A percentile compares a stretch with the other conserved stretches of the same genome.
These are phyloP conservation scores for Anabas testudineus DNA, from an alignment of 2,797 vertebrate genomes.

Conservation along the genomic window DNA sequence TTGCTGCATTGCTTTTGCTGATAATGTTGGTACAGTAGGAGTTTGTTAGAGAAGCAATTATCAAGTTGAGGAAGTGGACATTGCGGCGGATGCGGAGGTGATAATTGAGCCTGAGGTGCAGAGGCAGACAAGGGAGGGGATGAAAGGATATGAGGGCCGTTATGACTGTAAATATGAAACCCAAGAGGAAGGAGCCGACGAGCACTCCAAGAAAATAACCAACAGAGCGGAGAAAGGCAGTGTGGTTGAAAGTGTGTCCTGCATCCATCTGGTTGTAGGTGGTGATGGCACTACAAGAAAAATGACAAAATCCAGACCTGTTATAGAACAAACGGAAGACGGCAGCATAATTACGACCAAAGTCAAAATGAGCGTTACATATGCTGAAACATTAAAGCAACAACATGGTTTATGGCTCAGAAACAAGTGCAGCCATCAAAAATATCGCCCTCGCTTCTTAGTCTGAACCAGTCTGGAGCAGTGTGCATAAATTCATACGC, in stretches of 20 bases:
- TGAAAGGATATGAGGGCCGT: slow-evolving; percentile 91
- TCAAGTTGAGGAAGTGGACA: slow-evolving; percentile 62
- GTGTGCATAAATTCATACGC: slow-evolving; percentile 51
- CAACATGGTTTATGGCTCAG: slow-evolving; percentile 37
- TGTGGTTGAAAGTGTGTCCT: slow-evolving; percentile 80
- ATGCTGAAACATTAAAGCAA: slow-evolving; percentile 36
- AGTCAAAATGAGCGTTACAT: slow-evolving; percentile 23
- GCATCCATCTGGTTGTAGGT: slow-evolving; percentile 85
- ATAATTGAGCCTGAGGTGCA: slow-evolving; percentile 73
- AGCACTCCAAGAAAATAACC: slow-evolving; percentile 89
- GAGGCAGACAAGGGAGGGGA: slow-evolving; percentile 36
- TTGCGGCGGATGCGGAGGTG: slow-evolving; percentile 69
- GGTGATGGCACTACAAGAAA: slow-evolving; percentile 85
- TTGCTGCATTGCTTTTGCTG: slow-evolving; percentile 55
- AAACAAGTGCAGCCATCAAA: slow-evolving; percentile 53
- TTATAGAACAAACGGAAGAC: slow-evolving; percentile 4
- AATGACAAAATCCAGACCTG: slow-evolving; percentile 1
- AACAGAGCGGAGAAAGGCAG: slow-evolving; percentile 85
- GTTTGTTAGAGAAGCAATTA: slow-evolving; percentile 70
- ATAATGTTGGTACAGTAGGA: slow-evolving; percentile 64
- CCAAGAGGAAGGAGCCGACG: slow-evolving; percentile 87
- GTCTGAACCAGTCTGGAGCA: slow-evolving; percentile 37
- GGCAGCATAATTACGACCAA: slow-evolving; percentile 15
- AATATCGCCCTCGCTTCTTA: slow-evolving; percentile 37
- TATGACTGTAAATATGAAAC: slow-evolving; percentile 86